Evolutionary conservation across 1,140 invertebrate species (phyloP).

Genomic region (Zophobas morio): DNA sequence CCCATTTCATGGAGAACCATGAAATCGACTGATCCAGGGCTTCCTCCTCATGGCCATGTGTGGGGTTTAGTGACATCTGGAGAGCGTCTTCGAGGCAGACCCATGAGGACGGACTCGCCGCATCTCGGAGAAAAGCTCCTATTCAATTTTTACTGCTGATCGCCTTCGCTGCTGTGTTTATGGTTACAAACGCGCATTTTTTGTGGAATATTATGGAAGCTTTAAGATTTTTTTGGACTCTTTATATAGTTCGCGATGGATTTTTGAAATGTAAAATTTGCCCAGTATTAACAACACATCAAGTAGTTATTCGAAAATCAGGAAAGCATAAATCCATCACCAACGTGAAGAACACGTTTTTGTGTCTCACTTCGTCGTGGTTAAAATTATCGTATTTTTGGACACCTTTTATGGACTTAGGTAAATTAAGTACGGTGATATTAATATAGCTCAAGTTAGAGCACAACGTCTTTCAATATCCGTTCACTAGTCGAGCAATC

Average conservation of each 20-base stretch:
- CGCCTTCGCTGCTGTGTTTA: slow-evolving; percentile 51
- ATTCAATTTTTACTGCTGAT: slow-evolving; percentile 44
- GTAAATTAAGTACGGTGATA: slow-evolving; percentile 60
- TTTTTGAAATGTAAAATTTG: slow-evolving; percentile 38
- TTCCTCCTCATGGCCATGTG: slow-evolving; percentile 63
- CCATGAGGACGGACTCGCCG: slow-evolving; percentile 61
- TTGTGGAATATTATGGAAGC: slow-evolving; percentile 49
- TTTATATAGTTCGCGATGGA: slow-evolving; percentile 38
- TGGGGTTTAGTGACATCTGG: slow-evolving; percentile 57
- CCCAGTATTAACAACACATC: slow-evolving; percentile 21
- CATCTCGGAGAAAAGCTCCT: slow-evolving; percentile 34
- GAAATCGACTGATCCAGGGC: slow-evolving; percentile 80
- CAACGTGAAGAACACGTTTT: slow-evolving; percentile 9
- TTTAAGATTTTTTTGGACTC: slow-evolving; percentile 56
- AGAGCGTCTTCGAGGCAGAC: slow-evolving; percentile 52
- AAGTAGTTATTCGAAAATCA: slow-evolving; percentile 17
- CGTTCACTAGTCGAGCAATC: slow-evolving; percentile 57
- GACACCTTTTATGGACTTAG: slow-evolving; percentile 58
- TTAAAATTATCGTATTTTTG: slow-evolving; percentile 54
- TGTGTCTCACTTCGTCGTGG: slow-evolving; percentile 7
- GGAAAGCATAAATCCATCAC: slow-evolving; percentile 13
- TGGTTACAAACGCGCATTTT: slow-evolving; percentile 53
- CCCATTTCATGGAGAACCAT: slow-evolving; percentile 80
- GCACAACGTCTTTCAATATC: slow-evolving; percentile 61
- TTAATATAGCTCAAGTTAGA: slow-evolving; percentile 60